Percentiles rank a stretch among this genome's conserved stretches.
phyloP scores from a whole-genome alignment of 2,113 vertebrate genomes.

The Eubucco bourcierii region DNA sequence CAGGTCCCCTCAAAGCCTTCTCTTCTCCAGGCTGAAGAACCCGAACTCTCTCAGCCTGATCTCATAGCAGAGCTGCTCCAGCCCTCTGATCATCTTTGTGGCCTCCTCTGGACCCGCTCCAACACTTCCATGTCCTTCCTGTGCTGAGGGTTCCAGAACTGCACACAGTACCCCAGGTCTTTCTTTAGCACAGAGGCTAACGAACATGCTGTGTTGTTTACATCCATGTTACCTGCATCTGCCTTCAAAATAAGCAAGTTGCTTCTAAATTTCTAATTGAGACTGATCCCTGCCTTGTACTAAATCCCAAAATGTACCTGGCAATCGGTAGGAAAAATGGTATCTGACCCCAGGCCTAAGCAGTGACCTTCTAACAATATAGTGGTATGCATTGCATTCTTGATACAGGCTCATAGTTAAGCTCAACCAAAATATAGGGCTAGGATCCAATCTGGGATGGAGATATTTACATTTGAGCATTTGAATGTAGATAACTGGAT shows the following conservation, averaged over 20 bases:
- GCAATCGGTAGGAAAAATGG: background rate
- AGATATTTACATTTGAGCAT: rapidly evolving
- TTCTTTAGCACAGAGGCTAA: background rate
- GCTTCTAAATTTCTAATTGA: background rate
- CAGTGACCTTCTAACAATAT: background rate
- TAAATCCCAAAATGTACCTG: background rate
- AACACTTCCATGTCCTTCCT: no score
- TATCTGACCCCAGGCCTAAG: background rate
- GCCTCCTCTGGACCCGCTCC: no score
- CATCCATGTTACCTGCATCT: background rate
- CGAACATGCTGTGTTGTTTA: background rate
- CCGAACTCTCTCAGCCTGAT: no score
- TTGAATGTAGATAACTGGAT: background rate
- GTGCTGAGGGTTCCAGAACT: no score
- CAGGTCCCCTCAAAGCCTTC: no score
- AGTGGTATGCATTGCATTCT: background rate
- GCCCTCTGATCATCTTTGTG: no score
- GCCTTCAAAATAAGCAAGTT: background rate
- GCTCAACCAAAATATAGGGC: background rate
- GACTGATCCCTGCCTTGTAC: background rate
- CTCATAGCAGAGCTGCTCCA: no score
- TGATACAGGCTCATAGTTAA: background rate
- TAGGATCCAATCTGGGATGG: background rate
- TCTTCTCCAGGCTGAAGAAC: no score
- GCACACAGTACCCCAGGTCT: no score